phyloP scores from a whole-genome alignment of 2,888 invertebrate genomes.

The Aspidiotus destructor region DNA sequence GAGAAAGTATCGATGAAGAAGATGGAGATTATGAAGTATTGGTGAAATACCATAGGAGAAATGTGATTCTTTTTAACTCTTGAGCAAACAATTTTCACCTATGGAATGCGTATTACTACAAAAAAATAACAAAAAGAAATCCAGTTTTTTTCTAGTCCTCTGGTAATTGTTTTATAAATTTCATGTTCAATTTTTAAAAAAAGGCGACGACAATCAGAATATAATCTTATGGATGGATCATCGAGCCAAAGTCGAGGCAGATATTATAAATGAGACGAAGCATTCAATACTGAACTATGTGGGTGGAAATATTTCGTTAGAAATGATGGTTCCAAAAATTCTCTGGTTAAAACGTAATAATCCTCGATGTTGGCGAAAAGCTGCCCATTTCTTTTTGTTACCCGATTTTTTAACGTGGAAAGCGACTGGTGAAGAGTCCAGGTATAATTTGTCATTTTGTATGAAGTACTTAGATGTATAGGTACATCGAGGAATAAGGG shows the following conservation, averaged over 20 bases:
- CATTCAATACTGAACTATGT: conserved; percentile 73
- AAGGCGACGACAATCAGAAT: conserved; percentile 60
- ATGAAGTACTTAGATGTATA: no score
- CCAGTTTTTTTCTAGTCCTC: no score
- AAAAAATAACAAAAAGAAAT: no score
- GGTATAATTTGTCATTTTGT: conserved; percentile 50
- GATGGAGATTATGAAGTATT: no score
- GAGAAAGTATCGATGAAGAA: no score
- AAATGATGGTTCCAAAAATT: conserved; percentile 93
- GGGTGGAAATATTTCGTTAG: conserved; percentile 86
- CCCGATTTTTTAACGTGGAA: conserved; percentile 83
- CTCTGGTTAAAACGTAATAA: conserved; percentile 79
- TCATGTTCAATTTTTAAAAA: no score
- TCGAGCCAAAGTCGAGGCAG: conserved; percentile 68
- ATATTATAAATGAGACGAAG: conserved; percentile 62
- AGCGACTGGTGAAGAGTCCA: conserved; percentile 63
- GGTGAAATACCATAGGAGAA: no score
- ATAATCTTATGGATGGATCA: conserved; percentile 91
- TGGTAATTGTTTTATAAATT: no score
- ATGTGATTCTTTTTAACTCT: no score
- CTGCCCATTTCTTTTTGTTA: conserved; percentile 74
- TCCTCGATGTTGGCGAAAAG: conserved; percentile 55
- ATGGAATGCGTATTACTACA: no score
- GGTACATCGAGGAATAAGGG: conserved; percentile 77
- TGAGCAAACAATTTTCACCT: no score